Conservation (phyloP, 2,888 invertebrate genomes). For the Cancer borealis region DNA sequence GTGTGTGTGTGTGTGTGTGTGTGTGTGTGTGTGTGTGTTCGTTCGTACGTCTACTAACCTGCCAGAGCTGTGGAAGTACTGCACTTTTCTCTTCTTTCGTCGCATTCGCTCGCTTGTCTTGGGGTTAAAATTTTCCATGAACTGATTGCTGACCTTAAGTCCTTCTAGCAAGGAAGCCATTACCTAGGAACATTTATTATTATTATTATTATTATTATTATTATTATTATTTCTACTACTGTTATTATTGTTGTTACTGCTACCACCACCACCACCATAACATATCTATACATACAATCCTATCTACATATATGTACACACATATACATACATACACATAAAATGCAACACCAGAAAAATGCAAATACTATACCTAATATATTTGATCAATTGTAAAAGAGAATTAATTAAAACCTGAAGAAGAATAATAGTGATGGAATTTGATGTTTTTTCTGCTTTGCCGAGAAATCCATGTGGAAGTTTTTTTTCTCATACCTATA, state of each 20-base stretch:
- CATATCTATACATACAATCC: background rate
- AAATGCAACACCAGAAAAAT: too few relatives aligned
- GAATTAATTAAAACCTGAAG: too few relatives aligned
- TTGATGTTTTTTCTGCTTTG: too few relatives aligned
- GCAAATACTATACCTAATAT: too few relatives aligned
- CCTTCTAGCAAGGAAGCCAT: slow-evolving; percentile 57
- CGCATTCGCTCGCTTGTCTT: slow-evolving; percentile 71
- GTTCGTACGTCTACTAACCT: slow-evolving; percentile 46
- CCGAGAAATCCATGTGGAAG: too few relatives aligned
- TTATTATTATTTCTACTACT: too few relatives aligned
- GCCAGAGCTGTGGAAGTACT: slow-evolving; percentile 69
- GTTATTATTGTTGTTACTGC: too few relatives aligned
- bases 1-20: background rate
- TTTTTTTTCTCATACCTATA: too few relatives aligned
- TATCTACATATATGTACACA: background rate
- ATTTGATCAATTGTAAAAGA: too few relatives aligned
- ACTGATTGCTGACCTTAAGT: slow-evolving; percentile 64
- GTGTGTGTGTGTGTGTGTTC: too few relatives aligned
- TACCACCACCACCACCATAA: background rate
- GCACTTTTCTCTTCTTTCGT: slow-evolving; percentile 75
- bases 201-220: too few relatives aligned
- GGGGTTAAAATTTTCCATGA: slow-evolving; percentile 74
- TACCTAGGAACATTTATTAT: background rate
- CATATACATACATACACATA: background rate
- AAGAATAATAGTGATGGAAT: too few relatives aligned